These are phyloP conservation scores for Camponotus pennsylvanicus DNA, from an alignment of 1,140 invertebrate genomes.

Conservation along the genomic window DNA sequence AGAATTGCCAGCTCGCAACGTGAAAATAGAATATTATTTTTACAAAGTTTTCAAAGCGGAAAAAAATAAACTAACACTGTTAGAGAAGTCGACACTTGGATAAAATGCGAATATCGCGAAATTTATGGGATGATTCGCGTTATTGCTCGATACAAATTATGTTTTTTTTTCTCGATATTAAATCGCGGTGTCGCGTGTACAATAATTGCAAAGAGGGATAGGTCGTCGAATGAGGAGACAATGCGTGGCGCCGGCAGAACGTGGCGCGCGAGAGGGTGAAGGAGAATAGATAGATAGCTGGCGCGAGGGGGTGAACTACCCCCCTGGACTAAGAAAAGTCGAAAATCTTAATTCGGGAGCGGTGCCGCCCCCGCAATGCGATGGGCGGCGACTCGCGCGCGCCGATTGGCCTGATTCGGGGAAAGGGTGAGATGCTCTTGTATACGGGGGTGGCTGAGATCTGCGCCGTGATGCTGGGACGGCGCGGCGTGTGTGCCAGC, in stretches of 20 bases:
- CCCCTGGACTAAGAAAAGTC: constrained; percentile 78
- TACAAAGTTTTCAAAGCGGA: background rate
- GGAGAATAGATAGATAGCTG: constrained; percentile 51
- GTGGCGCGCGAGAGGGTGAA: constrained; percentile 52
- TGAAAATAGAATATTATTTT: constrained; percentile 8
- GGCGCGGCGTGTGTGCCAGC: constrained; percentile 70
- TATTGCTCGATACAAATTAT: constrained; percentile 67
- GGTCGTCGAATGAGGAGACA: constrained; percentile 17
- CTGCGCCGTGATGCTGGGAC: constrained; percentile 77
- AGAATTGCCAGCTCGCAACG: constrained; percentile 5
- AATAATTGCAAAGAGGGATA: background rate
- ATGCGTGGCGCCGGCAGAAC: constrained; percentile 49
- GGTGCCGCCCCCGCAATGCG: constrained; percentile 79
- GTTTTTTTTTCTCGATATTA: background rate
- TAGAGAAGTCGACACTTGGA: background rate
- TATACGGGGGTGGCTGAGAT: constrained; percentile 75
- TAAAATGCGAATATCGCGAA: background rate
- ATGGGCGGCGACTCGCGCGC: constrained; percentile 79
- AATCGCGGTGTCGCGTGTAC: background rate
- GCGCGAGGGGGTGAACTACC: constrained; percentile 48
- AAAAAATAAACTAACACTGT: background rate
- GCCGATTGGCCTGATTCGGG: constrained; percentile 80
- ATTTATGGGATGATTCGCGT: background rate
- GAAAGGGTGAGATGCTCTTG: constrained; percentile 77
- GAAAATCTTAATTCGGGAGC: constrained; percentile 85